Base-by-base conservation (phyloP, 2,888 invertebrate species). In the Noctua janthina region DNA sequence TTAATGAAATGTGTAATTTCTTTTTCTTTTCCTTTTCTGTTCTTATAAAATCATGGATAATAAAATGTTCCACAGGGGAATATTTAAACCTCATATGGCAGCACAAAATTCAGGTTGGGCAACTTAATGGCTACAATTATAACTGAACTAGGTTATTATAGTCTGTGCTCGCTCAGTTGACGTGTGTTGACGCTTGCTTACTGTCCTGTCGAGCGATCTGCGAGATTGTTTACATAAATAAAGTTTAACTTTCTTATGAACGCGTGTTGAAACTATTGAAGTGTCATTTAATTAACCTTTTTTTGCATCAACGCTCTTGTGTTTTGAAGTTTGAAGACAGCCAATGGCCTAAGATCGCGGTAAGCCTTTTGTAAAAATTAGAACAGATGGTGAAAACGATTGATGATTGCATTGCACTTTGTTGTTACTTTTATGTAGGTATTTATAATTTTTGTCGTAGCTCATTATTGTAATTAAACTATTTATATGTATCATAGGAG, bases 191-290 rank as follows among this genome's bases (percentile, higher is more conserved):
- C 74, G 54, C 59, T 8, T 68, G 54, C 2, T 3, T 11, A 35
- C 49, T 46, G 85, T 74, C 17, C 56, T 62, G 85, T 81, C 43
- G 68, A 59, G 20, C 54, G 81, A 67, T 49, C 56, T 39, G 69
- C 29, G n/a, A 54, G 76, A 83, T 79, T 85, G 84, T 85, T 85
- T 85, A 85, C 87, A 76, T 82, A 76, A 86, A 82, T 84, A 86
- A 84, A 85, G 76, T 83, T 75, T 51, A 75, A 17, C 73, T 59
- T 70, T 56, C 74, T 29, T 68, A 6, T 54, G 62, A 71, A 39
- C 7, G 70, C 62, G 56, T 68, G 43, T 13, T 66, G 13, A 20
- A 54, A 69, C 20, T 74, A 64, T 70, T 62, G 49, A 62, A 76
- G 70, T 85, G 70, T 51, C 46, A 67, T 67, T 79, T 67, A 62